These are phyloP conservation scores for Bombycilla garrulus DNA, from an alignment of 2,113 vertebrate species.

Conservation along the genomic window DNA sequence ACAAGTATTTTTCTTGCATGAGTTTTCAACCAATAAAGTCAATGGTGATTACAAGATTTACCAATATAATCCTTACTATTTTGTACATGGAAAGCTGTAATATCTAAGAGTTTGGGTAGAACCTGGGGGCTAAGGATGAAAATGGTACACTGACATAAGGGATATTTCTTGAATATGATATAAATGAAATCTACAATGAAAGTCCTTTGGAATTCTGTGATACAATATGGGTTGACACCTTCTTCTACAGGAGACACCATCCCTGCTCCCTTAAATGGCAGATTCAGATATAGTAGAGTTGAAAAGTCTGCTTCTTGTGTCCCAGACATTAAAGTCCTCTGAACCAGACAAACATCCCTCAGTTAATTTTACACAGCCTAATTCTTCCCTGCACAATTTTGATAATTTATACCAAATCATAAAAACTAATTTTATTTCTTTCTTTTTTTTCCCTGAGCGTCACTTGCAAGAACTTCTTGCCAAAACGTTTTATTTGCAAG, in stretches of 20 bases:
- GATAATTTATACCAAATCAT: neutral
- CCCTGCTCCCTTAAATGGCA: neutral
- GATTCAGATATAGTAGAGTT: neutral
- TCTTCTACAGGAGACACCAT: neutral
- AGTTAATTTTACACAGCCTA: neutral
- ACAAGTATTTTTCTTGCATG: neutral
- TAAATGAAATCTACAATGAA: neutral
- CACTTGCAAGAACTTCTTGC: neutral
- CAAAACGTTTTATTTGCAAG: neutral
- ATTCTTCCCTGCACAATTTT: neutral
- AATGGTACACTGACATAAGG: neutral
- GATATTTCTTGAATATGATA: neutral
- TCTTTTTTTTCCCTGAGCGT: accelerated
- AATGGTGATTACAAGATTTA: neutral
- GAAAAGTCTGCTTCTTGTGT: neutral
- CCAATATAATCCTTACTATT: neutral
- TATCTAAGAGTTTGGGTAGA: neutral
- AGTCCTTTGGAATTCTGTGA: neutral
- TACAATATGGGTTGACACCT: neutral
- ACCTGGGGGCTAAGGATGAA: neutral
- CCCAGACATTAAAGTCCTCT: neutral
- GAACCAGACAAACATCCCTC: neutral
- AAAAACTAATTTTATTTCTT: neutral
- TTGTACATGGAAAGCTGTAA: neutral
- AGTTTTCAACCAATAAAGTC: neutral